These are phyloP conservation scores for Premnoplex brunnescens DNA, from an alignment of 2,797 vertebrate genomes.

Conservation along the genomic window DNA sequence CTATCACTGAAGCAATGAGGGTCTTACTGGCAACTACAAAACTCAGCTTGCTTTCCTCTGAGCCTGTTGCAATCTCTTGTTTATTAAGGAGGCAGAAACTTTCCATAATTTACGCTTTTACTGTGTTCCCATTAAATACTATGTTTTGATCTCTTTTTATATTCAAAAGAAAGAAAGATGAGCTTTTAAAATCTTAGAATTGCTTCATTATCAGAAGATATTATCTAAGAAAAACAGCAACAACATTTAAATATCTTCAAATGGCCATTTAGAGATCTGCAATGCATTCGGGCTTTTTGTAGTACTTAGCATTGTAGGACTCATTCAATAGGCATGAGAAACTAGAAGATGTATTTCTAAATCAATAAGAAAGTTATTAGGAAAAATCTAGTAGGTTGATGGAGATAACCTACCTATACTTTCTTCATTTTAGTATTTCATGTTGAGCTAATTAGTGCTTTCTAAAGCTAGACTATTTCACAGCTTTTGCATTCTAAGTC, in stretches of 20 bases:
- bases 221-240: neutral
- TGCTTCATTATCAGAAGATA: neutral
- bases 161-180: neutral
- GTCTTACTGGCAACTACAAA: neutral
- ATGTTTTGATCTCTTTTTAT: neutral
- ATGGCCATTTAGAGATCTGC: neutral
- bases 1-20: neutral
- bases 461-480: neutral
- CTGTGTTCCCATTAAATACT: neutral
- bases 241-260: slow-evolving; percentile 19
- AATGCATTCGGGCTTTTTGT: neutral
- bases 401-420: neutral
- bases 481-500: neutral
- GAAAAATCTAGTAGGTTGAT: neutral
- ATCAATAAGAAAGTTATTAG: neutral
- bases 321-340: neutral
- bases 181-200: neutral
- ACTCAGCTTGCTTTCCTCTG: accelerated
- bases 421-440: neutral
- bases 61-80: neutral
- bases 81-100: neutral
- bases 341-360: neutral
- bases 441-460: neutral
- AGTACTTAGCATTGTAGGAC: neutral
- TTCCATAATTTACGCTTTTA: neutral